Evolutionary conservation across 2,797 vertebrate genomes (phyloP), one percentile per base, ranked within the genome.

Genomic region (Sphenodon punctatus): DNA sequence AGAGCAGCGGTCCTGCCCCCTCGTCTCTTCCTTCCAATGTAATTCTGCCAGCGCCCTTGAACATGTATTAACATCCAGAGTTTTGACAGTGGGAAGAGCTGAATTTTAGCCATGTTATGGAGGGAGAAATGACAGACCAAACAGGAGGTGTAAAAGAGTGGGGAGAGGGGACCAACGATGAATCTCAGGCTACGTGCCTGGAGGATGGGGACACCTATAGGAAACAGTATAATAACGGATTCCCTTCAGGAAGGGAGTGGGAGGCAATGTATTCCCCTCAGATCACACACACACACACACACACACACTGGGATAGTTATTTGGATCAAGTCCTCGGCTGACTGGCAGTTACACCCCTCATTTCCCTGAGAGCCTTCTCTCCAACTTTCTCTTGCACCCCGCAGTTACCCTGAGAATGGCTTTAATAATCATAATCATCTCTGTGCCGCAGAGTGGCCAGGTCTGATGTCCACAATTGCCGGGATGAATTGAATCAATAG

Each of bases 361-460:
- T 39, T 14, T 75, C 80, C 16, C 5, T 16, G 20, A 59, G 68
- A 65, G 74, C 23, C 70, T n/a, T 67, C 72, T 78, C 45, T 61
- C 84, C 69, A 78, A 82, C 85, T 80, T 64, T 73, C 67, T 23
- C 59, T 46, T 46, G 69, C 41, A 6, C 46, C 72, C 60, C 49
- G 75, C 65, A 46, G 76, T 82, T 74, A 51, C 58, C 84, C 71
- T 71, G 65, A 74, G 55, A 76, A 71, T 22, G 43, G 42, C 85
- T 88, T 82, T 88, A n/a, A n/a, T 71, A 88, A 90, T 92, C 79
- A 70, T 22, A 83, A 85, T 88, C 61, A 56, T 74, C 10, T 6
- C 46, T 20, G 51, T 19, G 3, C 58, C 67, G 30, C 46, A 46
- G 70, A 75, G 75, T 68, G 74, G 81, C 80, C 83, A 55, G 83